Evolutionary conservation across 2,113 vertebrate genomes (phyloP).

Genomic region (Microcebus jonahi): DNA sequence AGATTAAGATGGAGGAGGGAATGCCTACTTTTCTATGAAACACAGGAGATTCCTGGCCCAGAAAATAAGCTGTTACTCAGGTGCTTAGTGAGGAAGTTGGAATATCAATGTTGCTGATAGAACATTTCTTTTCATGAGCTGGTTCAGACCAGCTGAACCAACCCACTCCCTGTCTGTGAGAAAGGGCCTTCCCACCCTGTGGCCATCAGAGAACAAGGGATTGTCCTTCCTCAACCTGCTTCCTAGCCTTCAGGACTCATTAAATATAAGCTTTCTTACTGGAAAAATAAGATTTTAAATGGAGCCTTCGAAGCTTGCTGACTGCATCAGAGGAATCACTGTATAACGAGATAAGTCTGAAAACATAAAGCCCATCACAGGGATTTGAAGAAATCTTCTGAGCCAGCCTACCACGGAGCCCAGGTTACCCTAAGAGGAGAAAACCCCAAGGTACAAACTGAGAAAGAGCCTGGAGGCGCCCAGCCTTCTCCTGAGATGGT

Average conservation of each 20-base stretch:
- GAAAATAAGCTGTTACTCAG: not conserved
- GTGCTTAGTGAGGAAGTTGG: not conserved
- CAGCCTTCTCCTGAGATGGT: not conserved
- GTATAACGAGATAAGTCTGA: not conserved
- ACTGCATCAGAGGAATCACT: not conserved
- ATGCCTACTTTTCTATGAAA: not conserved
- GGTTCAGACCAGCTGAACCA: not conserved
- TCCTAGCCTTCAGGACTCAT: not conserved
- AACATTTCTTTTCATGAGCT: not conserved
- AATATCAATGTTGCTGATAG: not conserved
- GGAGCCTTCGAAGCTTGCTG: not conserved
- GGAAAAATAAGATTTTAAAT: not conserved
- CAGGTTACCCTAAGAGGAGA: not conserved
- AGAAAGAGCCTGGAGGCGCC: not conserved
- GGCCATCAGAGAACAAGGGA: not conserved
- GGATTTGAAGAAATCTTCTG: not conserved
- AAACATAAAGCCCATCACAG: not conserved
- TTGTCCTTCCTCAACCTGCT: not conserved
- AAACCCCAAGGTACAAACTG: not conserved
- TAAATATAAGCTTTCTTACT: not conserved
- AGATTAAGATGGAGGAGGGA: not conserved
- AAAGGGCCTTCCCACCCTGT: not conserved
- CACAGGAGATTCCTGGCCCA: not conserved
- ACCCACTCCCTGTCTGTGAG: not conserved
- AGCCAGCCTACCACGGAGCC: not conserved